Evolutionary conservation across 1,140 invertebrate genomes (phyloP), one percentile per base, ranked within the genome.

Genomic region (Lordiphosa clarofinis): DNA sequence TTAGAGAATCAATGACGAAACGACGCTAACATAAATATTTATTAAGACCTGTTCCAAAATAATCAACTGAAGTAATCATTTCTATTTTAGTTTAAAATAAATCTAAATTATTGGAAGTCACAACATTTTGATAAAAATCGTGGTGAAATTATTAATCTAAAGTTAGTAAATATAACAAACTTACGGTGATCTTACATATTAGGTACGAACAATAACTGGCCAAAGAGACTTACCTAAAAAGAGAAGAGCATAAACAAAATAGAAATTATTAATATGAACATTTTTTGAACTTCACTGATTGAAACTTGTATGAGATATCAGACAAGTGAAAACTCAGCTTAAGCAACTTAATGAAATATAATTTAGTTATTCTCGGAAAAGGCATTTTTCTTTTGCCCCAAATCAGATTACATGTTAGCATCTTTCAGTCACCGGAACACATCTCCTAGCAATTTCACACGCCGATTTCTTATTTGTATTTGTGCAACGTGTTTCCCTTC

Each of bases 161-260:
- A 49, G 33, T 43, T n/a, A 24, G 24, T 43, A 43, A 24, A 48
- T 42, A 71, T 53, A 56, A 59, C 73, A 81, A 56, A 79, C 75
- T 79, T 79, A 79, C 75, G 82, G 76, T 55, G 76, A 75, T 43
- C 66, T 75, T 71, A 82, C 4, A 10, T 37, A 48, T 28, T 66
- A 67, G 11, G 44, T 12, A 49, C 40, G 19, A 28, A 35, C 49
- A 54, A 44, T 39, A 35, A 38, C 6, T 28, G 42, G 24, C 10
- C 15, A 53, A 38, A 40, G 21, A 15, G 38, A 79, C 75, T 79
- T 79, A 79, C 75, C 75, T 79, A 35, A 3, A 79, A 75, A 15
- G 67, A 57, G 19, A 71, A 35, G 5, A 35, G 31, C 8, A 19
- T 50, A 33, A 57, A 19, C 50, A 33, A 62, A 3, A 59, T n/a